A percentile compares a stretch with the other conserved stretches of the same genome.
These are phyloP conservation scores for Ochotona curzoniae DNA, from an alignment of 2,113 vertebrate genomes.

Conservation along the genomic window DNA sequence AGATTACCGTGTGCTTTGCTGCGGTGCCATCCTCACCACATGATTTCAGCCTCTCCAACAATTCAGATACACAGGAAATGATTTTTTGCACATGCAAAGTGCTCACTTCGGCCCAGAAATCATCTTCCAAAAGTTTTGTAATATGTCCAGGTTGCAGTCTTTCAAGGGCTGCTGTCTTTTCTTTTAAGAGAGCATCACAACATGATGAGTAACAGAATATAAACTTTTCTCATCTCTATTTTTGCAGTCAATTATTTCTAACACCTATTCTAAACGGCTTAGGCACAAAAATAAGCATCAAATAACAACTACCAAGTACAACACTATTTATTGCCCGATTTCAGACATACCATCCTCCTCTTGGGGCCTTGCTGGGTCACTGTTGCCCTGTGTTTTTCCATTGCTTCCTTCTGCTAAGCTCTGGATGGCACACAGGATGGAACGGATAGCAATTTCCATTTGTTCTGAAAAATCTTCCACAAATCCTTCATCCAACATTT, in stretches of 20 bases:
- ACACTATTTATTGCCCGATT: neutral
- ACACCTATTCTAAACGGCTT: neutral
- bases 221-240: neutral
- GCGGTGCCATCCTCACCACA: constrained; percentile 88
- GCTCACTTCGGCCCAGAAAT: constrained; percentile 90
- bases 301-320: neutral
- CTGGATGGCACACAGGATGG: constrained; percentile 93
- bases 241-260: neutral
- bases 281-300: neutral
- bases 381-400: constrained; percentile 75
- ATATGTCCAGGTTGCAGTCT: constrained; percentile 92
- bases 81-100: constrained; percentile 89
- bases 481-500: constrained; percentile 85
- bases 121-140: constrained; percentile 91
- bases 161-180: constrained; percentile 84
- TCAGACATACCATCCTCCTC: constrained; percentile 79
- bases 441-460: constrained; percentile 91
- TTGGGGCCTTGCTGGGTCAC: constrained; percentile 64
- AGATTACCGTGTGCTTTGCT: constrained; percentile 89
- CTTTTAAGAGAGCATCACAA: constrained; percentile 50
- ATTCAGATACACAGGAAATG: constrained; percentile 84
- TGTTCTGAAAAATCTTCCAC: constrained; percentile 89
- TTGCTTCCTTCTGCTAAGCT: constrained; percentile 89
- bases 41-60: constrained; percentile 89
- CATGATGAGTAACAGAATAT: constrained; percentile 14